phyloP scores from a whole-genome alignment of 2,888 invertebrate species.

The Agrochola lota region DNA sequence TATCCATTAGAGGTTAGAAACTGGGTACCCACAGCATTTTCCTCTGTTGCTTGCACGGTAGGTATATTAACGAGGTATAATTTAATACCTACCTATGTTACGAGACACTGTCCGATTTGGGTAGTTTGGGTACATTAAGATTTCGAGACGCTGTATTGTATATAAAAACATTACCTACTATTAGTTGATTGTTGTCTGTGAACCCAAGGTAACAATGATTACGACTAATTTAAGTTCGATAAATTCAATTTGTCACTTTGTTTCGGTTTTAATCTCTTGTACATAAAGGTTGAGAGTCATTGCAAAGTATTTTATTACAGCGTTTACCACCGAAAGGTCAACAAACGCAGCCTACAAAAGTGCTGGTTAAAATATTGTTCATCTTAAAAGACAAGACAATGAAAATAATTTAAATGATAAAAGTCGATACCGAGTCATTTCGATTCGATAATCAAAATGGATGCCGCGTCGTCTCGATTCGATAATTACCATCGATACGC shows the following conservation, averaged over 20 bases:
- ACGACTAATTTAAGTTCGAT: constrained; percentile 13
- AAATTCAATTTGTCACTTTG: neutral
- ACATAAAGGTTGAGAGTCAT: neutral
- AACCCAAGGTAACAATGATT: constrained; percentile 28
- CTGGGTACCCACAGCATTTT: neutral
- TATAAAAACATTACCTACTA: constrained; percentile 1
- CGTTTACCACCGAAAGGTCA: neutral
- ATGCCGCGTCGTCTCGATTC: constrained; percentile 60
- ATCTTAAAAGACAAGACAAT: constrained; percentile 1
- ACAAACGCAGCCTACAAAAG: neutral
- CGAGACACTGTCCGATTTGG: neutral
- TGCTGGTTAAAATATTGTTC: neutral
- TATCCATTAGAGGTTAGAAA: neutral
- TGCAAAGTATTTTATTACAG: neutral
- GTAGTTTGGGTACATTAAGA: neutral
- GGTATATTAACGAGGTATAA: too few species aligned
- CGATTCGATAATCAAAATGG: constrained; percentile 70
- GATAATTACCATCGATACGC: constrained; percentile 71
- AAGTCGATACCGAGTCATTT: constrained; percentile 38
- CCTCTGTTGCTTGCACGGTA: neutral
- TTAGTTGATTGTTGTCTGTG: constrained; percentile 41
- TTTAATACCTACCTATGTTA: neutral
- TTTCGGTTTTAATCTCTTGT: neutral
- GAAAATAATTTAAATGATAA: constrained; percentile 15
- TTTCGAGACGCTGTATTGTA: neutral